Evolutionary conservation across 2,888 invertebrate species (phyloP).

Genomic region (Julus scandinavius): DNA sequence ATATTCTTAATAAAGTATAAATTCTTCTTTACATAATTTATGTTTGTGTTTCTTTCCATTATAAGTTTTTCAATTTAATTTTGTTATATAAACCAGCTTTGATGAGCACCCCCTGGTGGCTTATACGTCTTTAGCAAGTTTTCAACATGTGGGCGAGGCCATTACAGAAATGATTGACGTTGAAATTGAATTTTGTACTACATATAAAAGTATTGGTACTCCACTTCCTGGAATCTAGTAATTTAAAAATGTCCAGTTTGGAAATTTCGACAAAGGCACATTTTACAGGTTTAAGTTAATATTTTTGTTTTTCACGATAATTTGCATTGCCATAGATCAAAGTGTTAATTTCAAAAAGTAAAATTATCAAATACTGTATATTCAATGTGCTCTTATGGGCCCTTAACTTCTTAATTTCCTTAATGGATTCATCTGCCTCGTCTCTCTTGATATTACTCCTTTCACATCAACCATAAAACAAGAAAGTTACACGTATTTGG

Average conservation of each 20-base stretch:
- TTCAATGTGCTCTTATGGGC: background rate
- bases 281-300: background rate
- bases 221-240: background rate
- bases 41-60: background rate
- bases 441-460: conserved; percentile 22
- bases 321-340: background rate
- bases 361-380: background rate
- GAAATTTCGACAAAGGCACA: background rate
- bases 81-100: no score
- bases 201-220: background rate
- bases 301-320: background rate
- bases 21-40: background rate
- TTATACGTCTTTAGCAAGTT: no score
- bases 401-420: background rate
- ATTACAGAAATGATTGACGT: background rate
- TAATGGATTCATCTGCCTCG: conserved; percentile 43
- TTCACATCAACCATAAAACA: conserved; percentile 43
- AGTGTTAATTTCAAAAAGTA: background rate
- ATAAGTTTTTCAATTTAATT: background rate
- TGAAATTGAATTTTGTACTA: background rate
- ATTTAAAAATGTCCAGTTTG: background rate
- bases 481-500: conserved; percentile 44
- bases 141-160: no score
- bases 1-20: background rate
- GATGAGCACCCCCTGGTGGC: no score